Base-by-base conservation (phyloP, 2,797 vertebrate genomes). In the Morus bassanus region DNA sequence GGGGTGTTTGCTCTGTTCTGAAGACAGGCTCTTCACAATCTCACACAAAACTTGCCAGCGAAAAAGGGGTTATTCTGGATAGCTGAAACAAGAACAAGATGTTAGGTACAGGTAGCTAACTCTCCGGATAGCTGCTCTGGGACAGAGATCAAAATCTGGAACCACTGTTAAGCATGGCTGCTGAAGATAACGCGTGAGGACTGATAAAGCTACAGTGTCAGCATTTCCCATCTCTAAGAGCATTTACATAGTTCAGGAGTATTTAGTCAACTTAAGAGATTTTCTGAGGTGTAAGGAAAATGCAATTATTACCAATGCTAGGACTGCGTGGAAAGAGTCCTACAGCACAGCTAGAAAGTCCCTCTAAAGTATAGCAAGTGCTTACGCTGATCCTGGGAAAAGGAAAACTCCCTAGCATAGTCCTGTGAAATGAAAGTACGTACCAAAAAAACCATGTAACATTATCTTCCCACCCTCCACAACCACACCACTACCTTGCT, bases 401-500 rank as follows among this genome's bases (percentile, higher is more conserved):
- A 86, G 31, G 11, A 83, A 80, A 56, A 67, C 11, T 57, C 7
- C 17, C 18, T 35, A 53, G 13, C 7, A 0, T 3, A 78, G 61
- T 14, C 11, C 11, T 48, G 18, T 48, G 33, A 82, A 78, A 69
- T 35, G 2, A 12, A 93, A 83, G 13, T 6, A 18, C 3, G 4
- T 9, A 50, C 10, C 65, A 60, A 64, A 80, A 51, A 21, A 3
- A 2, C 22, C 9, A 3, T 0, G 0, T 4, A 79, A 39, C 12
- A 4, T 53, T 64, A 54, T 7, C n/a, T 79, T 85, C 22, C 28
- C 11, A 46, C 15, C 31, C 31, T 64, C 33, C 31, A 60, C 18
- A 61, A 75, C 25, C 31, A 60, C 41, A 82, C 30, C 31, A 61
- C 37, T 54, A 31, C 39, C 17, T 39, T 80, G 41, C 7, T 18